Conservation (phyloP, 64 coral and sea anemone species). For the Pachyseris speciosa region DNA sequence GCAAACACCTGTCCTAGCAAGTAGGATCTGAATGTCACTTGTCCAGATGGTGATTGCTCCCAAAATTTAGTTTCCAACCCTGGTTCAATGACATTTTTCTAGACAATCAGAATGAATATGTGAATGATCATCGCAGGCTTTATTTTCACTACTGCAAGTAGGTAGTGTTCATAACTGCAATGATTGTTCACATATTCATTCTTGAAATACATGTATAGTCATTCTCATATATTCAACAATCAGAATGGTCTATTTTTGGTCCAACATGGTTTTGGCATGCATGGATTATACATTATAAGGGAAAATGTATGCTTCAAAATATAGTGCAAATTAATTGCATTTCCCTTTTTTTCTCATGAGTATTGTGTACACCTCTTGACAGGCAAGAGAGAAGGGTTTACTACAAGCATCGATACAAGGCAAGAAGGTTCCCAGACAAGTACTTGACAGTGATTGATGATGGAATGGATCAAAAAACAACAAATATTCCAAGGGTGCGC, state of each 20-base stretch:
- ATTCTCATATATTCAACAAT: too few species aligned
- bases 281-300: background rate
- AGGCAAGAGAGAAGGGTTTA: constrained; percentile 62
- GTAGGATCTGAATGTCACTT: too few species aligned
- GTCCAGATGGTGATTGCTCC: too few species aligned
- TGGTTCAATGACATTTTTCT: background rate
- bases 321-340: background rate
- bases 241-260: background rate
- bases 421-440: constrained; percentile 11
- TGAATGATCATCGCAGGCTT: too few species aligned
- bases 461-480: constrained; percentile 58
- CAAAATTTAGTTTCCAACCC: too few species aligned
- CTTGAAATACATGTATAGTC: too few species aligned
- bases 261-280: background rate
- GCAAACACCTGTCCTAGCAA: too few species aligned
- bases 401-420: constrained; percentile 49
- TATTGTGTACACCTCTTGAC: background rate
- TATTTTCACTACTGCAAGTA: too few species aligned
- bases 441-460: constrained; percentile 23
- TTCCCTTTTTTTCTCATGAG: background rate
- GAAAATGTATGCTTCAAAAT: background rate
- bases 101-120: constrained; percentile 6
- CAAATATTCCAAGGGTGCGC: background rate
- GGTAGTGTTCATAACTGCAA: too few species aligned
- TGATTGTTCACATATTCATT: too few species aligned